Evolutionary conservation across 1,140 invertebrate genomes (phyloP).

Genomic region (Bombus picipes): DNA sequence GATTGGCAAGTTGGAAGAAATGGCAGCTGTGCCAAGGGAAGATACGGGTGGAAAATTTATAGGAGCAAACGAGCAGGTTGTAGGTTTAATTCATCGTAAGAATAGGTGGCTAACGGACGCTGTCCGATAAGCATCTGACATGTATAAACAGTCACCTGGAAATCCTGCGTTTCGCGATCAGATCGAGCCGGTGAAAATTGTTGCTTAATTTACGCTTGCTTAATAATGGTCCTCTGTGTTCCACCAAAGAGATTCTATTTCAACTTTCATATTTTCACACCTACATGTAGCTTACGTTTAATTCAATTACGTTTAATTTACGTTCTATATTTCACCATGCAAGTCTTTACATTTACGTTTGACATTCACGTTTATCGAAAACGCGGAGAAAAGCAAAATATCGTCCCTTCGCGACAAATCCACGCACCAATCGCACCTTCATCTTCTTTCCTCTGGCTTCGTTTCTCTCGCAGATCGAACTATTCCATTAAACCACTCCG

Average conservation of each 20-base stretch:
- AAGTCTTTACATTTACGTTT: no score
- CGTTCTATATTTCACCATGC: no score
- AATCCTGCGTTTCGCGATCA: constrained; percentile 20
- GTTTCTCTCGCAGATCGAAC: background rate
- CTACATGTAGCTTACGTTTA: no score
- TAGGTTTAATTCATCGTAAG: constrained; percentile 8
- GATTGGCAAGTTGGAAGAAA: background rate
- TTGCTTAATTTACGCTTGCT: background rate
- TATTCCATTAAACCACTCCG: background rate
- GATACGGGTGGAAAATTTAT: background rate
- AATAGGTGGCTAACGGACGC: constrained; percentile 8
- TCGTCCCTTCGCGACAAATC: background rate
- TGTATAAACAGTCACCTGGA: constrained; percentile 17
- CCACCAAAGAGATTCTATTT: background rate
- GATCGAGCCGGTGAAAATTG: background rate
- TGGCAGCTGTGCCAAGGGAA: background rate
- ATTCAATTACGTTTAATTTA: no score
- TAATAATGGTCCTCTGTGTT: background rate
- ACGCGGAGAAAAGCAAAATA: background rate
- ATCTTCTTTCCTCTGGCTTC: no score
- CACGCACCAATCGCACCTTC: background rate
- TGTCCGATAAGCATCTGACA: constrained; percentile 20
- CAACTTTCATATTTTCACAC: background rate
- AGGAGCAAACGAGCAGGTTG: background rate
- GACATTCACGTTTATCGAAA: no score